These are phyloP conservation scores for Megalonaias nervosa DNA, from an alignment of 1,140 invertebrate species.

Conservation along the genomic window DNA sequence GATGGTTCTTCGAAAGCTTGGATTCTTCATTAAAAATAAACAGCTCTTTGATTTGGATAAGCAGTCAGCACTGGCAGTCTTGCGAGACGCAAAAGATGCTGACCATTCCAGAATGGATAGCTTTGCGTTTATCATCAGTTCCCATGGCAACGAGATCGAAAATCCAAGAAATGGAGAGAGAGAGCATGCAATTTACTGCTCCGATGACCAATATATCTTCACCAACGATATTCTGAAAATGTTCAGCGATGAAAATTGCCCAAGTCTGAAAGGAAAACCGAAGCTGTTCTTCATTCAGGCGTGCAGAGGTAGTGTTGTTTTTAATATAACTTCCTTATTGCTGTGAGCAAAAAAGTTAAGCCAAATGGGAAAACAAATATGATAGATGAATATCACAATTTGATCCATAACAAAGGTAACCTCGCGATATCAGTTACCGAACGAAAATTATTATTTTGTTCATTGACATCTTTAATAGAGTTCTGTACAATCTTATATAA, in stretches of 20 bases:
- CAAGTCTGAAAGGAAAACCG: conserved; percentile 28
- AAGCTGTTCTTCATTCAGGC: conserved; percentile 36
- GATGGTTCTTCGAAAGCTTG: conserved; percentile 29
- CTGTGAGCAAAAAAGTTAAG: no score
- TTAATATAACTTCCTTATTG: no score
- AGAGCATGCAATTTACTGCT: conserved; percentile 14
- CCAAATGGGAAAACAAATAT: no score
- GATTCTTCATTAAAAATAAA: conserved; percentile 22
- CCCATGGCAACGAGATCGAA: conserved; percentile 31
- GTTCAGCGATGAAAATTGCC: conserved; percentile 31
- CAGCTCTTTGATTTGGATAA: neutral
- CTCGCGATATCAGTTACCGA: no score
- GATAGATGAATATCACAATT: no score
- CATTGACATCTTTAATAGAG: no score
- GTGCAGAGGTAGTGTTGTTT: conserved; percentile 25
- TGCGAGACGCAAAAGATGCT: conserved; percentile 2
- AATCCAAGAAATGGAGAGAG: conserved; percentile 2
- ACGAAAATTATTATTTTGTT: no score
- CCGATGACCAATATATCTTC: conserved; percentile 23
- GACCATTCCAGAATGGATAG: conserved; percentile 38
- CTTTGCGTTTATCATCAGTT: conserved; percentile 41
- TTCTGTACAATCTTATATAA: no score
- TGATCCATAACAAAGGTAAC: no score
- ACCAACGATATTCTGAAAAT: conserved; percentile 22
- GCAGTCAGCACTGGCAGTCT: conserved; percentile 1